Percentiles rank a stretch among this genome's conserved stretches.
Evolutionary conservation across 2,797 vertebrate species (phyloP).

Genomic region (Notolepis coatsorum): DNA sequence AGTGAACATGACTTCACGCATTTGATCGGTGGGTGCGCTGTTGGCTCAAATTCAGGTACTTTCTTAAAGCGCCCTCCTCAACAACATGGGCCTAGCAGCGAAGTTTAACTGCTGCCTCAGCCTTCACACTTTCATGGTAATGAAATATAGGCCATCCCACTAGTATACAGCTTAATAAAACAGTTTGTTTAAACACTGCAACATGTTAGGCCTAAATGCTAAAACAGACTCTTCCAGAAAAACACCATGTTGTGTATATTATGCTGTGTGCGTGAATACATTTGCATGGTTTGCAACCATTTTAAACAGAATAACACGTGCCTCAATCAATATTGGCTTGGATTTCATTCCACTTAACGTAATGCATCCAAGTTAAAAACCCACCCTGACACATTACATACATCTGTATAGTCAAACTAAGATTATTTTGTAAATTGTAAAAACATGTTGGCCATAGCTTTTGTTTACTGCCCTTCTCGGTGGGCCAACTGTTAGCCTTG

Average conservation of each 20-base stretch:
- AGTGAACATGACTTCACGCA: slow-evolving; percentile 9
- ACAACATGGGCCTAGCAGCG: neutral
- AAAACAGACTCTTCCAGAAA: too few species aligned
- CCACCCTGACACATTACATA: neutral
- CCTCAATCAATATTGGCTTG: neutral
- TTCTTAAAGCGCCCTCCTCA: neutral
- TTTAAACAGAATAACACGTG: neutral
- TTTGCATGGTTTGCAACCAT: too few species aligned
- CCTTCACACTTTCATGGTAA: neutral
- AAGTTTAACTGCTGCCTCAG: neutral
- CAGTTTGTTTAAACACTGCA: neutral
- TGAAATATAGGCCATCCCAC: neutral
- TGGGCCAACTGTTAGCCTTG: neutral
- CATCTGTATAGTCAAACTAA: neutral
- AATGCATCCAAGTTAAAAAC: neutral
- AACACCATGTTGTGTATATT: too few species aligned
- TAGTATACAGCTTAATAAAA: neutral
- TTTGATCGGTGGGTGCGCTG: neutral
- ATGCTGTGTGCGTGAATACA: too few species aligned
- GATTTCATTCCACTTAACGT: slow-evolving; percentile 8
- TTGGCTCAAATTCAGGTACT: slow-evolving; percentile 1
- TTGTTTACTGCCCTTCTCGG: slow-evolving; percentile 1
- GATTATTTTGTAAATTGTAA: neutral
- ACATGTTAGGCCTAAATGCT: too few species aligned
- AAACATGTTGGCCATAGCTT: neutral